Base-by-base conservation (phyloP, 2,113 vertebrate species). In the Siphamia tubifer region DNA sequence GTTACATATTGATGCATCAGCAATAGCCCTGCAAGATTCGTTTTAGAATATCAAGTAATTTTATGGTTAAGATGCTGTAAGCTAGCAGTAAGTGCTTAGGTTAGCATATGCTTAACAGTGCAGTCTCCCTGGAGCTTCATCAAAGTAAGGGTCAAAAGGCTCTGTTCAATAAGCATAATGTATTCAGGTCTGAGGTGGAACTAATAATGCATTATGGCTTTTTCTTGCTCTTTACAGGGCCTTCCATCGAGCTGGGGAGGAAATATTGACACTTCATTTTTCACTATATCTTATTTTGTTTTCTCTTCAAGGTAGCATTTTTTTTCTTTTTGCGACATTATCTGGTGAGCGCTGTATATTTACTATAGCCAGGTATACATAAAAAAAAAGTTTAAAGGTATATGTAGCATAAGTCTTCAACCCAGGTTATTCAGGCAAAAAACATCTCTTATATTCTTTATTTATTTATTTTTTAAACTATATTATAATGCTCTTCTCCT, bases 61-160 rank as follows among this genome's bases (percentile, higher is more conserved):
- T 76, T 58, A 65, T 56, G 55, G 67, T 72, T 74, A 76, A 68
- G 60, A 57, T 25, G 66, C 66, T 38, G 66, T 52, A 19, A 65
- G 62, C 64, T 42, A 20, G 61, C 57, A 40, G 61, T 34, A 74
- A 81, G 62, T 67, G 74, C 80, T 77, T 54, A 47, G 53, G 36
- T 58, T 52, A 27, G 78, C 75, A 64, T 31, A 44, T 40, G 32
- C 55, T 63, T 39, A 25, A 13, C 55, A 34, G 25, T 10, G 34
- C 61, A 35, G 31, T 44, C 48, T 61, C 24, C 63, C 36, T 4
- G 24, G 5, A 11, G 51, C 58, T 44, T 40, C 40, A 16, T 1
- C 2, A 16, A 45, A 15, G 61, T 4, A 1, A 28, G 36, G 75
- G 68, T 77, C 72, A 68, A 19, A 64, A 30, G 52, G 49, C 36